These are phyloP conservation scores for Phylloscopus collybita DNA, from an alignment of 2,797 vertebrate species.

Conservation along the genomic window DNA sequence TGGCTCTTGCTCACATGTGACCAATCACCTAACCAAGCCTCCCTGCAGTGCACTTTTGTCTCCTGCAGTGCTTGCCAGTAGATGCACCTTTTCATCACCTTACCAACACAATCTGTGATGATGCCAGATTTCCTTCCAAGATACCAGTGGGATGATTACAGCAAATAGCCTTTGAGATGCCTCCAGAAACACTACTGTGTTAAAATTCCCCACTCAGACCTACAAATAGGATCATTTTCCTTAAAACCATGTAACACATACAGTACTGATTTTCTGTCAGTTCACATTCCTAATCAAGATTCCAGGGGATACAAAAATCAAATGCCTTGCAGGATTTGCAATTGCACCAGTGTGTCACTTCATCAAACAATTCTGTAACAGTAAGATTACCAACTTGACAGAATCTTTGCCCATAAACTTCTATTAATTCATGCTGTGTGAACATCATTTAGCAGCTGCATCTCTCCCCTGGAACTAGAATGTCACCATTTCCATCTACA, in stretches of 20 bases:
- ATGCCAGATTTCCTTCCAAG: background rate
- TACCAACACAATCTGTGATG: background rate
- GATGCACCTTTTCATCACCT: background rate
- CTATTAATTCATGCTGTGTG: background rate
- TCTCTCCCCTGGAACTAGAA: background rate
- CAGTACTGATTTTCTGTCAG: background rate
- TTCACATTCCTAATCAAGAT: background rate
- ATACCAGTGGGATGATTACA: background rate
- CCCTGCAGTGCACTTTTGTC: background rate
- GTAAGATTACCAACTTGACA: background rate
- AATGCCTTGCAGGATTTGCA: background rate
- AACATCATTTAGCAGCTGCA: background rate
- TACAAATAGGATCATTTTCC: background rate
- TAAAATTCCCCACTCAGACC: background rate
- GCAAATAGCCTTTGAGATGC: background rate
- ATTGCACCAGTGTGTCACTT: background rate
- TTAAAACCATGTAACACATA: background rate
- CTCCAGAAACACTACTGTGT: background rate
- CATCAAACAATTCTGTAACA: background rate
- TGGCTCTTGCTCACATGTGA: background rate
- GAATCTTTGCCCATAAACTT: background rate
- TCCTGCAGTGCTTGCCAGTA: background rate
- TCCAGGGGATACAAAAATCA: background rate
- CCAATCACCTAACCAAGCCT: background rate
- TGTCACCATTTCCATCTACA: background rate